Evolutionary conservation across 2,797 vertebrate species (phyloP).

Genomic region (Pantherophis vulpinus): DNA sequence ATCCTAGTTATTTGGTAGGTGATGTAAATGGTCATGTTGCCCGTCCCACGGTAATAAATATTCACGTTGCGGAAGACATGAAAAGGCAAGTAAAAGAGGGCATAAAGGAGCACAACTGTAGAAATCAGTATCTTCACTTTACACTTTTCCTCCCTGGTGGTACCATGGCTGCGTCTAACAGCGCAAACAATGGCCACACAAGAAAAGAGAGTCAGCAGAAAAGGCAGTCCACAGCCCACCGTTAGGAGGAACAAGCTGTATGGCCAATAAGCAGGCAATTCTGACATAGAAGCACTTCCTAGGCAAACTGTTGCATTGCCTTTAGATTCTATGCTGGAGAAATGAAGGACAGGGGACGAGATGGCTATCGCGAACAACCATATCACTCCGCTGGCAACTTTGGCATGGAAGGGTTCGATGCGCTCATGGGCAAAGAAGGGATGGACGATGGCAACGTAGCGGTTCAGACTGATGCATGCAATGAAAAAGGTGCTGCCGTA

Average conservation of each 20-base stretch:
- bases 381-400: slow-evolving; percentile 55
- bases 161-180: slow-evolving; percentile 69
- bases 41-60: slow-evolving; percentile 20
- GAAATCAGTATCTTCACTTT: slow-evolving; percentile 73
- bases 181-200: slow-evolving; percentile 70
- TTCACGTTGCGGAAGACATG: slow-evolving; percentile 68
- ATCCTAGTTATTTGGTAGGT: slow-evolving; percentile 75
- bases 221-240: slow-evolving; percentile 77
- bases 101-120: slow-evolving; percentile 71
- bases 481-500: slow-evolving; percentile 80
- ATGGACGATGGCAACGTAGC: slow-evolving; percentile 75
- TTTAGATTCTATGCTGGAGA: slow-evolving; percentile 30
- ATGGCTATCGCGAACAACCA: slow-evolving; percentile 71
- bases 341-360: slow-evolving; percentile 72
- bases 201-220: slow-evolving; percentile 74
- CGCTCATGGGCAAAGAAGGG: slow-evolving; percentile 74
- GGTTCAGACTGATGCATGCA: slow-evolving; percentile 81
- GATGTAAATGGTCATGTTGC: neutral
- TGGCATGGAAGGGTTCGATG: slow-evolving; percentile 67
- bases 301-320: slow-evolving; percentile 47
- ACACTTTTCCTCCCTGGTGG: slow-evolving; percentile 69
- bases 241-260: slow-evolving; percentile 70
- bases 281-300: fast-evolving
- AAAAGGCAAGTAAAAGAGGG: slow-evolving; percentile 80
- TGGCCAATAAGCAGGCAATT: slow-evolving; percentile 21